Conservation (phyloP, 2,113 vertebrate genomes). For the Mesitornis unicolor region DNA sequence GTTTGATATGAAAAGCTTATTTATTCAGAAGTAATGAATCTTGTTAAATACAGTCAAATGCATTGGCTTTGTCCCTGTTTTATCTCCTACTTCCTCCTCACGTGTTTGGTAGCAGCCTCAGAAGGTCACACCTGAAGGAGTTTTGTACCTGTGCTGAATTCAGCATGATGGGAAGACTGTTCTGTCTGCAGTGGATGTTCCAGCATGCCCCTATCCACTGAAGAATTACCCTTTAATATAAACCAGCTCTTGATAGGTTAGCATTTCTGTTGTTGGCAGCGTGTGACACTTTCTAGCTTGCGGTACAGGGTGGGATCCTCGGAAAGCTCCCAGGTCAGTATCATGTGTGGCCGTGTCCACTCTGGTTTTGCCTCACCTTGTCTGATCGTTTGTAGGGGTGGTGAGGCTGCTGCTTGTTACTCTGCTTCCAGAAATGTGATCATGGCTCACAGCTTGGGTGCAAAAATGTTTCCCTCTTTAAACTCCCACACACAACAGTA, state of each 20-base stretch:
- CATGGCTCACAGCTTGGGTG: background rate
- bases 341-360: background rate
- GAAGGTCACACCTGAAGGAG: background rate
- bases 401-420: background rate
- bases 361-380: background rate
- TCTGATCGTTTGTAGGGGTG: background rate
- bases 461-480: background rate
- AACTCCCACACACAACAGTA: background rate
- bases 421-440: background rate
- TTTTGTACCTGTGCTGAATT: background rate
- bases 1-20: background rate
- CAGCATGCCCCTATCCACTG: background rate
- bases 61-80: background rate
- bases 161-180: background rate
- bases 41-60: background rate
- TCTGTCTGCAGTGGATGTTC: background rate
- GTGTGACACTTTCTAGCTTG: accelerated
- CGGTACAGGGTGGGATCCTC: background rate
- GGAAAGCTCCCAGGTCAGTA: background rate
- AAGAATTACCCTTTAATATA: background rate
- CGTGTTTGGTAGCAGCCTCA: background rate
- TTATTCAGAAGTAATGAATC: conserved; percentile 27
- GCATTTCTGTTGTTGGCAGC: background rate
- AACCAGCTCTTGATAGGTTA: background rate
- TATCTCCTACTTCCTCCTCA: background rate